These are phyloP conservation scores for Limnephilus rhombicus DNA, from an alignment of 2,888 invertebrate species.

Conservation along the genomic window DNA sequence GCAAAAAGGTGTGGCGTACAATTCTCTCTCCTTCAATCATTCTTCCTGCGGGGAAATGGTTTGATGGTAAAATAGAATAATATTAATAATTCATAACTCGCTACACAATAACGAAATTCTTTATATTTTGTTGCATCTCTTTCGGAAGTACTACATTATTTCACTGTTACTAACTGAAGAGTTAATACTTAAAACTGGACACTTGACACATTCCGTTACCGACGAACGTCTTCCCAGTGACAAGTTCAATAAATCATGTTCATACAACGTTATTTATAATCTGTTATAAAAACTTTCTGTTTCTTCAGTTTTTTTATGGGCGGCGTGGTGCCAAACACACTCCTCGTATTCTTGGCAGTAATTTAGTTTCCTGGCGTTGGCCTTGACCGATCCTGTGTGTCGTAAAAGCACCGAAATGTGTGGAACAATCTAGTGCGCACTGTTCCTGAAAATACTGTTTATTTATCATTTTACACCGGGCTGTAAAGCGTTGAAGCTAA, in stretches of 20 bases:
- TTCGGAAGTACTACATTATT: too few species aligned
- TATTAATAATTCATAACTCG: too few species aligned
- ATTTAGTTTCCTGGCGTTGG: constrained; percentile 2
- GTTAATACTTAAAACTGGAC: neutral
- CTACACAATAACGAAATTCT: too few species aligned
- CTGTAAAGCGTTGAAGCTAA: constrained; percentile 18
- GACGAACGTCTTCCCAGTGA: neutral
- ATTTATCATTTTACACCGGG: constrained; percentile 27
- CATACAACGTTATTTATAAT: constrained; percentile 40
- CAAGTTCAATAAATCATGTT: constrained; percentile 31
- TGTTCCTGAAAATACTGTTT: constrained; percentile 9
- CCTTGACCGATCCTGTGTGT: constrained; percentile 26
- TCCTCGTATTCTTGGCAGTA: constrained; percentile 30
- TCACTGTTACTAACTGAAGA: too few species aligned
- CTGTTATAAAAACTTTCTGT: constrained; percentile 43
- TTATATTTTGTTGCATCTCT: too few species aligned
- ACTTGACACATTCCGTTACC: constrained; percentile 5
- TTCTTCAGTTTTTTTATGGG: constrained; percentile 28
- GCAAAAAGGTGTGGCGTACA: too few species aligned
- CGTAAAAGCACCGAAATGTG: constrained; percentile 9
- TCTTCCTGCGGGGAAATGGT: too few species aligned
- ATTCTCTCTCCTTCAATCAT: too few species aligned
- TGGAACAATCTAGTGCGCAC: neutral
- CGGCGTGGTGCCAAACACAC: constrained; percentile 48
- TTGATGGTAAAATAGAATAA: too few species aligned